A percentile compares a stretch with the other conserved stretches of the same genome.
These are phyloP conservation scores for Phyto melanocephala DNA, from an alignment of 2,888 invertebrate species.

Conservation along the genomic window DNA sequence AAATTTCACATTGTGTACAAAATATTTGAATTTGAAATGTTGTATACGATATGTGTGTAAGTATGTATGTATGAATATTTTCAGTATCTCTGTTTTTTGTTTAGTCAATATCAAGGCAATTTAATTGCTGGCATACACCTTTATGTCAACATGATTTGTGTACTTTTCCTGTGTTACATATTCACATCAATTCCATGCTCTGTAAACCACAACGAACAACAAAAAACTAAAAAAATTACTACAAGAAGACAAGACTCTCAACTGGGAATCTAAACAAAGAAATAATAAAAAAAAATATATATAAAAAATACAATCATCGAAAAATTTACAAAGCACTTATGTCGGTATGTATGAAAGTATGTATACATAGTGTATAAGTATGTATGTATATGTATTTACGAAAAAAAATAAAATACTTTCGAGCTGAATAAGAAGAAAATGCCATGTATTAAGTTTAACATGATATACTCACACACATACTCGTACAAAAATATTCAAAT, in stretches of 20 bases:
- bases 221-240: conserved; percentile 21
- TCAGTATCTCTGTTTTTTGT: background rate
- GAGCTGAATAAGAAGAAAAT: conserved; percentile 33
- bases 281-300: conserved; percentile 4
- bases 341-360: too few species aligned
- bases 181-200: conserved; percentile 65
- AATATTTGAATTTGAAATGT: conserved; percentile 7
- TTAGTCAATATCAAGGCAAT: conserved; percentile 63
- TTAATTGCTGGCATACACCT: conserved; percentile 57
- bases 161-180: conserved; percentile 62
- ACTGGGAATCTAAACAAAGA: background rate
- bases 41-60: background rate
- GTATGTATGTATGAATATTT: background rate
- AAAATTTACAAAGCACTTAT: background rate
- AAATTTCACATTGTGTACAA: background rate
- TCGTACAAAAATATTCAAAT: too few species aligned
- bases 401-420: background rate
- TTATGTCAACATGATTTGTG: conserved; percentile 60
- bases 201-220: conserved; percentile 59
- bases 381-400: background rate
- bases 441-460: background rate
- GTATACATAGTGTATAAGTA: background rate
- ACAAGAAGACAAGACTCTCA: background rate
- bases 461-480: too few species aligned
- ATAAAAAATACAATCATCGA: conserved; percentile 20